Base-by-base conservation (phyloP, 2,797 vertebrate species). In the Microhierax caerulescens region DNA sequence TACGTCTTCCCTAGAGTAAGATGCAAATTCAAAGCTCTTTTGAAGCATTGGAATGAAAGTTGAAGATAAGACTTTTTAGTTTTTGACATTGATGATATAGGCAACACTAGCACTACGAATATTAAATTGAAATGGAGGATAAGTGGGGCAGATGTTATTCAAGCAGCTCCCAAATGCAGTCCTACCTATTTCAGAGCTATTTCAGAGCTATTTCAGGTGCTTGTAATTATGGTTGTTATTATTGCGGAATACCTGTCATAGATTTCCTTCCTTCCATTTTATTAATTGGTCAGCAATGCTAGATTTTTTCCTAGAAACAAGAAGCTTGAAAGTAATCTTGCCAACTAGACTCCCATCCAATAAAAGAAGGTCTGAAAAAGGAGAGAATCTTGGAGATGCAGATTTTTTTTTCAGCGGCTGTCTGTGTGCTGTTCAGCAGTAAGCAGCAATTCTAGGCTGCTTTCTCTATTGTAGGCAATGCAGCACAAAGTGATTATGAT, bases 1-100 rank as follows among this genome's bases (percentile, higher is more conserved):
- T 98, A 96, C 96, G 96, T 98, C 98, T 98, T 98, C 98, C 98
- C 98, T 98, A 98, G 98, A 98, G 98, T 98, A 98, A 98, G 98
- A 98, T 98, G 98, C 98, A 98, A 98, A 98, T 98, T 98, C 98
- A 98, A 98, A 98, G 98, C 97, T 97, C 97, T 97, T 98, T 98
- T 98, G 98, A 98, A 98, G 98, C 97, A 95, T 88, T 87, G 89
- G 94, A 98, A 98, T 98, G 97, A 98, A 98, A 98, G 98, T 98
- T 98, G 97, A 97, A 98, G 97, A 98, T 98, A 96, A 98, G 97
- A 98, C 97, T 97, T 98, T 98, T 98, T 97, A 97, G 95, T 97
- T 97, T 97, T 97, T 98, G 97, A 98, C 98, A 98, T 97, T 98
- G 98, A 98, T 98, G 97, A 98, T 97, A 96, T 94, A 98, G 97